These are phyloP conservation scores for Pollenia griseotomentosa DNA, from an alignment of 2,888 invertebrate genomes.

Conservation along the genomic window DNA sequence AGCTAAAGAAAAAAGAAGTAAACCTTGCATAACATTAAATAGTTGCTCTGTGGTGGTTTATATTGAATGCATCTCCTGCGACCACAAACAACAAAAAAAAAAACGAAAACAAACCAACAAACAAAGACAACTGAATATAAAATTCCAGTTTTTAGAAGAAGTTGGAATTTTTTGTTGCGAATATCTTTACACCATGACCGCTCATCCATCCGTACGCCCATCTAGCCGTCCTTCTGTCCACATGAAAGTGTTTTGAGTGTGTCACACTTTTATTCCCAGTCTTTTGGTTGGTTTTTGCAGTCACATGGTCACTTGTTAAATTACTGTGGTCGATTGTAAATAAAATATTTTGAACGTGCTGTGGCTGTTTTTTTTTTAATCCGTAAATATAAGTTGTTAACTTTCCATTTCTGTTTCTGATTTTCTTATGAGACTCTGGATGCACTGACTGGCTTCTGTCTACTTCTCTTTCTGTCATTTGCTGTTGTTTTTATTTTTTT, in stretches of 20 bases:
- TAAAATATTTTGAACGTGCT: conserved; percentile 18
- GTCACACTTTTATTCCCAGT: conserved; percentile 14
- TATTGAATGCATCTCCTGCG: conserved; percentile 30
- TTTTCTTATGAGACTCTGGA: conserved; percentile 33
- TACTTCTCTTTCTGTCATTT: conserved; percentile 8
- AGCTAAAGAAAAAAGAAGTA: conserved; percentile 21
- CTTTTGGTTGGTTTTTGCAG: conserved; percentile 7
- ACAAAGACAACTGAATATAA: conserved; percentile 1
- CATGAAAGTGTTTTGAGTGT: neutral
- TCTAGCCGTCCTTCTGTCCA: conserved; percentile 21
- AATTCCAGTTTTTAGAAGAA: conserved; percentile 49
- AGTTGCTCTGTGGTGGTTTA: conserved; percentile 5
- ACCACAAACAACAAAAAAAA: conserved; percentile 23
- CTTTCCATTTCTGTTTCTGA: conserved; percentile 2
- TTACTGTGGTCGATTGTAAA: neutral
- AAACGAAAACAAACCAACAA: conserved; percentile 4
- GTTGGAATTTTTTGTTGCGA: conserved; percentile 15
- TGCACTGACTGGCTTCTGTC: conserved; percentile 25
- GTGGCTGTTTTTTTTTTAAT: neutral
- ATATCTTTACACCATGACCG: conserved; percentile 10
- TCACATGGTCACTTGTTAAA: conserved; percentile 46
- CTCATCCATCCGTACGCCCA: conserved; percentile 17
- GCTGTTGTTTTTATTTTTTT: neutral
- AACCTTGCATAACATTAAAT: conserved; percentile 59
- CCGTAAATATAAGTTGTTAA: neutral